Base-by-base conservation (phyloP, 2,888 invertebrate species). In the Eupithecia subumbrata region DNA sequence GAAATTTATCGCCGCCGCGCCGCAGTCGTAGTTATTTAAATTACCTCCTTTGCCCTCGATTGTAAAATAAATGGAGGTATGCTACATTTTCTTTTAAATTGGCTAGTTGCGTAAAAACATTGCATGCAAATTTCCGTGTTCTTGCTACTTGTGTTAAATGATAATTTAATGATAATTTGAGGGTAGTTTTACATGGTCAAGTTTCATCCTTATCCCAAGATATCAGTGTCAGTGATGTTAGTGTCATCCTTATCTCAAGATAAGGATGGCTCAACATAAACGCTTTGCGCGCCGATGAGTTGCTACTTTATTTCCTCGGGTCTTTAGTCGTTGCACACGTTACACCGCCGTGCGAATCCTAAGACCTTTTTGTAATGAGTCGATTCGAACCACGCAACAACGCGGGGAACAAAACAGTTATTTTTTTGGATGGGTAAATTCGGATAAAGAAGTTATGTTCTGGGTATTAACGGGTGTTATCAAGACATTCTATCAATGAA, bases 11-110 rank as follows among this genome's bases (percentile, higher is more conserved):
- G 85, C 85, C 82, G 82, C 83, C 83, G 30, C 64, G 12, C 18
- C 66, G n/a, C 34, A 16, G 66, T 7, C 12, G 84, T 84, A 80
- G 83, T 88, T 87, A 87, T 87, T 89, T 86, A 88, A 88, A 88
- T 87, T 88, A 86, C 83, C 78, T 75, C 76, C 68, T 52, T 78
- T 78, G 80, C 81, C 82, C 81, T 76, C 81, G 76, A 83, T 87
- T 87, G 84, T 79, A 86, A 85, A 88, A 85, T 83, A 83, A 82
- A 80, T 80, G 73, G n/a, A n/a, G n/a, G 66, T 82, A 78, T 82
- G 74, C 79, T 83, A 81, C 78, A 83, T 82, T 87, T 85, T 85
- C 81, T 80, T 83, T 82, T 76, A 77, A 79, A 80, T 78, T 77
- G 74, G 68, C 70, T 68, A 18, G 74, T 76, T 74, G 71, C 72